Base-by-base conservation (phyloP, 2,888 invertebrate species). In the Eupithecia vulgata region DNA sequence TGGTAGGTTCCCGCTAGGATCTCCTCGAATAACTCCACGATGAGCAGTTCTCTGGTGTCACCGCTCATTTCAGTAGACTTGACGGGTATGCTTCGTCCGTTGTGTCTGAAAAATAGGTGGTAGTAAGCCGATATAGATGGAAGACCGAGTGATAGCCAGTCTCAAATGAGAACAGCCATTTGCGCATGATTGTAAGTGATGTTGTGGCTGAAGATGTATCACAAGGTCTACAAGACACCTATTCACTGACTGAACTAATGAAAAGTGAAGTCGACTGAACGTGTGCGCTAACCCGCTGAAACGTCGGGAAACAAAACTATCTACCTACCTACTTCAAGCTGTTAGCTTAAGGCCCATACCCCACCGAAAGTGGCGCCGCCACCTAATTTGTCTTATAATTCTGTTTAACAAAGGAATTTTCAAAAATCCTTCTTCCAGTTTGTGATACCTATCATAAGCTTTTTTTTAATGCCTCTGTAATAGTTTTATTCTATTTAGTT, bases 21-120 rank as follows among this genome's bases (percentile, higher is more conserved):
- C 52, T 85, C 76, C 42, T 89, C 81, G 52, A 83, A 76, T 66
- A 95, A 81, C 57, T 88, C 82, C 25, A 95, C 87, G 1, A 87
- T 79, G 4, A 95, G 78, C 67, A 95, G 82, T 78, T 95, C 90
- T 68, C 91, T 90, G 37, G 82, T 83, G 17, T 87, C 88, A 5
- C 1, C n/a, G 35, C 62, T 64, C 35, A 37, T 25, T 1, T 25
- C 17, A 21, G 62, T n/a, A 64, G 35, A 65, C 25, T 12, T 40
- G n/a, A 65, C 13, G 3, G 65, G 65, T 40, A 65, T 65, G 1
- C 7, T 21, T 25, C 5, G 25, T 25, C n/a, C 61, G 15, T 70
- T 61, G 48, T 12, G 42, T 62, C 74, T 74, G 42, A 62, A 71
- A 72, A 57, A 25, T 21, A 52, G 4, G n/a, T 21, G 3, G 48